Conservation (phyloP, 2,888 invertebrate species). For the Apamea anceps region DNA sequence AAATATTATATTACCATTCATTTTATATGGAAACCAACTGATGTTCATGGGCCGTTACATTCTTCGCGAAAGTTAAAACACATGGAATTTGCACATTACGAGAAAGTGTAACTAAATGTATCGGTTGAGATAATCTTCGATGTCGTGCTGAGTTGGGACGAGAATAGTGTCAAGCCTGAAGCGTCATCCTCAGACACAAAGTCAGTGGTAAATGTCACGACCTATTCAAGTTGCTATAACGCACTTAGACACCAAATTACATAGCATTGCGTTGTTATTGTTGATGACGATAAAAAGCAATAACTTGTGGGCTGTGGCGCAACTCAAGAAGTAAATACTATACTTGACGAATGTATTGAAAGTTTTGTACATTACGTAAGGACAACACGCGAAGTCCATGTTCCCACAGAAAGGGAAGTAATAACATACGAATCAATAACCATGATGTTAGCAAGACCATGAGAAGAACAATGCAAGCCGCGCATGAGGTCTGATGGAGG, state of each 20-base stretch:
- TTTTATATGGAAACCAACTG: constrained; percentile 39
- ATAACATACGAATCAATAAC: constrained; percentile 56
- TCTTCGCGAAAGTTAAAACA: constrained; percentile 67
- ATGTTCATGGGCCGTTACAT: constrained; percentile 53
- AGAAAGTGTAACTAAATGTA: constrained; percentile 79
- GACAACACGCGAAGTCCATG: constrained; percentile 64
- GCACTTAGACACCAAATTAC: constrained; percentile 47
- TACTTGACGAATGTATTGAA: constrained; percentile 60
- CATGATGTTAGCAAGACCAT: constrained; percentile 70
- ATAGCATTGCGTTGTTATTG: constrained; percentile 55
- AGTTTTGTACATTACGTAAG: constrained; percentile 56
- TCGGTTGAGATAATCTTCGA: constrained; percentile 60
- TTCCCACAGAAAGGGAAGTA: constrained; percentile 69
- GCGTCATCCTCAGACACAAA: constrained; percentile 45
- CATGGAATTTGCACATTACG: constrained; percentile 70
- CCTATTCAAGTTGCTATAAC: constrained; percentile 47
- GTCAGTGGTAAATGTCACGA: constrained; percentile 55
- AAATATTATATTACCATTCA: constrained; percentile 34
- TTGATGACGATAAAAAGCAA: constrained; percentile 55
- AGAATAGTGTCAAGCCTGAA: constrained; percentile 49
- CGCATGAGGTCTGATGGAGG: constrained; percentile 74
- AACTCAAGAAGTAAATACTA: constrained; percentile 50
- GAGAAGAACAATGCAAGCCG: constrained; percentile 71
- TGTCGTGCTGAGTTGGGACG: constrained; percentile 59
- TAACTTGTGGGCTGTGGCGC: constrained; percentile 48